Conservation (phyloP, 2,113 vertebrate genomes). For the Agelaius tricolor region DNA sequence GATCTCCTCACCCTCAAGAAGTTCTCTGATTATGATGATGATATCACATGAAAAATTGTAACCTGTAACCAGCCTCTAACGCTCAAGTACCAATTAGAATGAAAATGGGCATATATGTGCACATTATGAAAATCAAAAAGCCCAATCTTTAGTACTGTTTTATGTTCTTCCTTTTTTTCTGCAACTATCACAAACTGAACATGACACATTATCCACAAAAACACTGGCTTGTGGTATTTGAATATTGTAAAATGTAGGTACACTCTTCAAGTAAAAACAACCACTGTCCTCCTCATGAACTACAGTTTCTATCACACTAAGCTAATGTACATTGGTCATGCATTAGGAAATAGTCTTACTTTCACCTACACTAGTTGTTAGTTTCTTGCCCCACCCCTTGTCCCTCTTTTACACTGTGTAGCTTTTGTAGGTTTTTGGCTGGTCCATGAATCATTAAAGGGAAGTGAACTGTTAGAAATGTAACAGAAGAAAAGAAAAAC, state of each 20-base stretch:
- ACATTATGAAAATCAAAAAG: neutral
- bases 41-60: neutral
- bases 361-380: neutral
- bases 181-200: neutral
- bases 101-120: accelerated
- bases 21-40: neutral
- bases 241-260: neutral
- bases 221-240: neutral
- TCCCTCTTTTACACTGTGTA: neutral
- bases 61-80: neutral
- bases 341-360: neutral
- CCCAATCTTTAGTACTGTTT: neutral
- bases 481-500: neutral
- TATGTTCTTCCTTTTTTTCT: neutral
- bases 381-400: neutral
- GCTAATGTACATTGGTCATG: neutral
- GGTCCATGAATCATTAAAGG: neutral
- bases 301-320: neutral
- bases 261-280: neutral
- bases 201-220: neutral
- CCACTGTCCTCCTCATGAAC: neutral
- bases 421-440: neutral
- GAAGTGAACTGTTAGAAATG: neutral
- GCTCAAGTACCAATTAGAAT: neutral
- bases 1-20: neutral